Conservation (phyloP, 2,113 vertebrate genomes). For the Uropsilus gracilis region DNA sequence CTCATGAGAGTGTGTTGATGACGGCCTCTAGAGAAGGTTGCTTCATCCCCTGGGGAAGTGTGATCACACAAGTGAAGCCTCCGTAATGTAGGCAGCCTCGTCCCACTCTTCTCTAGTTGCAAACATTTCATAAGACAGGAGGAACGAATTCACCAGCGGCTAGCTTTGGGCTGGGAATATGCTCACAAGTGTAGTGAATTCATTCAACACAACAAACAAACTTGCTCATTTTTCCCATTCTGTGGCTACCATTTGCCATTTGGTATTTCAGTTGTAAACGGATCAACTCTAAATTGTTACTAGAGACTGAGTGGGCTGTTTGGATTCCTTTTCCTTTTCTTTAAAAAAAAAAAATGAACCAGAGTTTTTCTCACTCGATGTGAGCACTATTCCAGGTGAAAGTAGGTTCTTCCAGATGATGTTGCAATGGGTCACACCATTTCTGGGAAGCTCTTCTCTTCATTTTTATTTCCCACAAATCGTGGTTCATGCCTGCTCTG, state of each 20-base stretch:
- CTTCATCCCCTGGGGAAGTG: background rate
- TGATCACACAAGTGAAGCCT: slow-evolving; percentile 41
- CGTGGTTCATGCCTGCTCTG: background rate
- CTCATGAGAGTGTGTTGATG: background rate
- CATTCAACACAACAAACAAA: slow-evolving; percentile 62
- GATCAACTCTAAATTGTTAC: slow-evolving; percentile 33
- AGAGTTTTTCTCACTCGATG: slow-evolving; percentile 13
- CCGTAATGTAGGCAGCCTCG: background rate
- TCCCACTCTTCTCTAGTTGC: slow-evolving; percentile 55
- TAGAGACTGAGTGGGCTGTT: slow-evolving; percentile 8
- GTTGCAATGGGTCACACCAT: background rate
- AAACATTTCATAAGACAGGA: slow-evolving; percentile 35
- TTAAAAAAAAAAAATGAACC: background rate
- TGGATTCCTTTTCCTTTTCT: background rate
- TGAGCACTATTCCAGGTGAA: background rate
- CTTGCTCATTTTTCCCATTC: slow-evolving; percentile 25
- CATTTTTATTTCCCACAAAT: background rate
- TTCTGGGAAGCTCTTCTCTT: background rate
- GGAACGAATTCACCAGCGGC: slow-evolving; percentile 55
- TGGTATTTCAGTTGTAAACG: slow-evolving; percentile 30
- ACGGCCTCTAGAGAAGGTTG: background rate
- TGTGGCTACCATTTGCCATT: slow-evolving; percentile 47
- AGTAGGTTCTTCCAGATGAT: background rate
- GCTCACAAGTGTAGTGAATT: slow-evolving; percentile 52
- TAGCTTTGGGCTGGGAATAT: slow-evolving; percentile 37